Percentiles rank a stretch among this genome's conserved stretches.
These are phyloP conservation scores for Danio rerio DNA, from an alignment of 2,113 vertebrate genomes.

Conservation along the genomic window DNA sequence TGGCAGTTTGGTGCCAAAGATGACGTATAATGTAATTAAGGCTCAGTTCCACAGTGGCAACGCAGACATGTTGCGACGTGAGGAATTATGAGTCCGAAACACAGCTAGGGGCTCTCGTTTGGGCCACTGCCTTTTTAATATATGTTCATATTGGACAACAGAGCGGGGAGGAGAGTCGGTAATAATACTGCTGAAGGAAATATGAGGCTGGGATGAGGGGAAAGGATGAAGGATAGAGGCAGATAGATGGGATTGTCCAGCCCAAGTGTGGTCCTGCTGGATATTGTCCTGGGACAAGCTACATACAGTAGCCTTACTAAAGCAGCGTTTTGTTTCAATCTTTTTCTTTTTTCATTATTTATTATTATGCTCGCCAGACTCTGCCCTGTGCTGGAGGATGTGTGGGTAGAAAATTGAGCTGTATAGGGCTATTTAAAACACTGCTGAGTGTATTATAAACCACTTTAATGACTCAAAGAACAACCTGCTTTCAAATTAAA, in stretches of 20 bases:
- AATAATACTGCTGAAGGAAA: conserved; percentile 59
- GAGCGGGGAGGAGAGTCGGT: conserved; percentile 36
- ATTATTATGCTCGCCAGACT: conserved; percentile 53
- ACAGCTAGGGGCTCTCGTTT: conserved; percentile 54
- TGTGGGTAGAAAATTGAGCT: conserved; percentile 72
- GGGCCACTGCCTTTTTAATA: conserved; percentile 53
- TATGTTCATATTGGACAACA: conserved; percentile 58
- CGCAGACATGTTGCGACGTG: conserved; percentile 69
- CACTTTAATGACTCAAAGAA: conserved; percentile 74
- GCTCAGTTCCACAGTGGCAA: conserved; percentile 72
- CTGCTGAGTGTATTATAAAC: conserved; percentile 63
- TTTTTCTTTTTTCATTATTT: conserved; percentile 34
- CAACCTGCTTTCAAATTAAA: conserved; percentile 73
- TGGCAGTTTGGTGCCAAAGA: conserved; percentile 77
- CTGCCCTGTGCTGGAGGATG: conserved; percentile 73
- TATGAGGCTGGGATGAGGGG: conserved; percentile 34
- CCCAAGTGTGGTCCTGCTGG: conserved; percentile 27
- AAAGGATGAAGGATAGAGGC: conserved; percentile 2
- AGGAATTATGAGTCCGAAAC: conserved; percentile 71
- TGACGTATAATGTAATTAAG: conserved; percentile 81
- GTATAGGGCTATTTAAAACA: conserved; percentile 64
- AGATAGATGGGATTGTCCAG: conserved; percentile 38
- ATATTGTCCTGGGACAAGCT: conserved; percentile 36
- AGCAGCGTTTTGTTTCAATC: conserved; percentile 45
- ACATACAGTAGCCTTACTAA: background rate